Conservation (phyloP, 2,797 vertebrate species). For the Pyrocephalus nanus region DNA sequence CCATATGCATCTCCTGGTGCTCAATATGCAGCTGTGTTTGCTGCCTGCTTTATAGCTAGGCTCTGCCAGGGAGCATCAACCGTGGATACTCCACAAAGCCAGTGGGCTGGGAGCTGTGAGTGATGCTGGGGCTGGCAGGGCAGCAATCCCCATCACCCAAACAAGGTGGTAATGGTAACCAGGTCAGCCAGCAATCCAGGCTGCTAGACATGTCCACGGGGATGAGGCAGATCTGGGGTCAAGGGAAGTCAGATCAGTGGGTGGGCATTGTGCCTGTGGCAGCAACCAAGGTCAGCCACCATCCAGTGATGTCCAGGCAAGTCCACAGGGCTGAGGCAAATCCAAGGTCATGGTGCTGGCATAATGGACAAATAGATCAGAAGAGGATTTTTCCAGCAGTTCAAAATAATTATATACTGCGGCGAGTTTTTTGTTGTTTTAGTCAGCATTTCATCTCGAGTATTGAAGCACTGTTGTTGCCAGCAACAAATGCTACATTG, state of each 20-base stretch:
- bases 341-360: not conserved
- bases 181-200: rapidly evolving
- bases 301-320: not conserved
- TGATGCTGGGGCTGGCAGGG: not conserved
- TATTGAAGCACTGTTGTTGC: not conserved
- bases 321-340: not conserved
- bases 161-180: not conserved
- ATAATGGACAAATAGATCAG: not conserved
- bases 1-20: not conserved
- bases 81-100: not conserved
- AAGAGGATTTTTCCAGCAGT: not conserved
- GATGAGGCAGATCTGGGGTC: not conserved
- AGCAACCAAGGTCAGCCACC: not conserved
- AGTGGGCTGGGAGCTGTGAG: not conserved
- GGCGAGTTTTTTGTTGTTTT: not conserved
- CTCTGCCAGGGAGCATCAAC: not conserved
- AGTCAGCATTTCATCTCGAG: not conserved
- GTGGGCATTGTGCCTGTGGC: not conserved
- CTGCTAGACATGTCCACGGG: not conserved
- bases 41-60: not conserved
- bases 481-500: not conserved
- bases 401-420: not conserved
- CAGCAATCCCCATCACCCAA: not conserved
- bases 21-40: not conserved
- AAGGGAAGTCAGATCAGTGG: not conserved